Percentiles rank a stretch among this genome's conserved stretches.
Conservation (phyloP, 2,113 vertebrate genomes). For the Crypturellus undulatus region DNA sequence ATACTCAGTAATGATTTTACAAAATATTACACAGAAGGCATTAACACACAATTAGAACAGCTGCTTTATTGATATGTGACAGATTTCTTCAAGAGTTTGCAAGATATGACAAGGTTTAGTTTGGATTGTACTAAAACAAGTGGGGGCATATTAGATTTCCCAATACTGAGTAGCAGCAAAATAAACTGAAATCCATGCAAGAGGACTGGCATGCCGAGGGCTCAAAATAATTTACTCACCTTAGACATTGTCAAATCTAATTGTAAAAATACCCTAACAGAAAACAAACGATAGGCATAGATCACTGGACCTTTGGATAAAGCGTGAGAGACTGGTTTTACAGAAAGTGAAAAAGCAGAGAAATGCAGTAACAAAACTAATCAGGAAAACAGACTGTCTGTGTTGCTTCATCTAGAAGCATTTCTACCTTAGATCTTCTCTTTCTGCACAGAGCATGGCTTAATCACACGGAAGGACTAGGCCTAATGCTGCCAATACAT, state of each 20-base stretch:
- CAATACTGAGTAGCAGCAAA: not conserved
- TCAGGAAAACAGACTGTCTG: not conserved
- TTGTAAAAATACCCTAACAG: slow-evolving; percentile 17
- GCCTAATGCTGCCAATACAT: not conserved
- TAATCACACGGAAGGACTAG: not conserved
- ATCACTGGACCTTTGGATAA: slow-evolving; percentile 2
- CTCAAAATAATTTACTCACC: slow-evolving; percentile 4
- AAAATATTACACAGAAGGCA: not conserved
- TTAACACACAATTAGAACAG: not conserved
- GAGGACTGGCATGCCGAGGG: not conserved
- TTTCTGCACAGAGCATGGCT: not conserved
- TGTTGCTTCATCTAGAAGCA: not conserved
- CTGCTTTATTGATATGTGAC: not conserved
- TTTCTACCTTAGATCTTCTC: not conserved
- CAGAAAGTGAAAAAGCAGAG: slow-evolving; percentile 7
- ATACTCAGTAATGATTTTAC: not conserved
- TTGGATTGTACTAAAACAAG: slow-evolving; percentile 24
- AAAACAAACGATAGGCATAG: slow-evolving; percentile 3
- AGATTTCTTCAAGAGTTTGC: slow-evolving; percentile 26
- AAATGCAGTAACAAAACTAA: not conserved
- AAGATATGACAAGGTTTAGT: slow-evolving; percentile 45
- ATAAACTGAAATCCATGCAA: not conserved
- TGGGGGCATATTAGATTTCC: not conserved
- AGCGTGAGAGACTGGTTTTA: not conserved
- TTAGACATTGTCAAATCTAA: slow-evolving; percentile 10